These are phyloP conservation scores for Enteromius paludinosus DNA, from an alignment of 2,797 vertebrate genomes.

Conservation along the genomic window DNA sequence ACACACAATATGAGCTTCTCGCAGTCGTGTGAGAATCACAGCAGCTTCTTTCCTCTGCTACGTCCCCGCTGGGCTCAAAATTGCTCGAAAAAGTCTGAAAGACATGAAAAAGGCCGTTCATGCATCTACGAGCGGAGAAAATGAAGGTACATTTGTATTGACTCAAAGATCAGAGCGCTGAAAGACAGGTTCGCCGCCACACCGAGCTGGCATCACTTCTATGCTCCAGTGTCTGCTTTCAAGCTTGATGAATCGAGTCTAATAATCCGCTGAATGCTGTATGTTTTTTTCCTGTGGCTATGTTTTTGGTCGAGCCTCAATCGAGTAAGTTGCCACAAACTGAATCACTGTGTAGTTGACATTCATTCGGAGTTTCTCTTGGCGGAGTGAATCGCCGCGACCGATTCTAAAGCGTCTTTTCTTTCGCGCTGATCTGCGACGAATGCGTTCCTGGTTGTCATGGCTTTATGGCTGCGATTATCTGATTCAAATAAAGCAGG, in stretches of 20 bases:
- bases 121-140: constrained; percentile 28
- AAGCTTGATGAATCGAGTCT: constrained; percentile 46
- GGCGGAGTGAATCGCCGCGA: constrained; percentile 58
- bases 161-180: constrained; percentile 16
- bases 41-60: constrained; percentile 7
- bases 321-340: constrained; percentile 35
- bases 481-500: constrained; percentile 67
- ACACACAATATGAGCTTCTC: too few relatives aligned
- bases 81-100: constrained; percentile 11
- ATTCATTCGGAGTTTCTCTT: constrained; percentile 62
- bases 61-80: constrained; percentile 48
- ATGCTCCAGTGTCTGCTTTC: constrained; percentile 47
- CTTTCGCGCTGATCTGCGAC: constrained; percentile 62
- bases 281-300: constrained; percentile 8
- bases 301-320: constrained; percentile 45
- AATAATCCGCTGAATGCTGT: constrained; percentile 43
- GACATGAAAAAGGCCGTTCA: constrained; percentile 9
- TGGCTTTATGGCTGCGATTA: constrained; percentile 68
- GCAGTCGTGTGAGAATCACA: constrained; percentile 11
- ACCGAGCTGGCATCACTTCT: constrained; percentile 52
- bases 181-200: constrained; percentile 27
- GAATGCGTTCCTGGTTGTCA: constrained; percentile 70
- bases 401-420: constrained; percentile 63
- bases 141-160: constrained; percentile 46
- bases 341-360: constrained; percentile 59